Evolutionary conservation across 2,797 vertebrate genomes (phyloP).

Genomic region (Discoglossus pictus): DNA sequence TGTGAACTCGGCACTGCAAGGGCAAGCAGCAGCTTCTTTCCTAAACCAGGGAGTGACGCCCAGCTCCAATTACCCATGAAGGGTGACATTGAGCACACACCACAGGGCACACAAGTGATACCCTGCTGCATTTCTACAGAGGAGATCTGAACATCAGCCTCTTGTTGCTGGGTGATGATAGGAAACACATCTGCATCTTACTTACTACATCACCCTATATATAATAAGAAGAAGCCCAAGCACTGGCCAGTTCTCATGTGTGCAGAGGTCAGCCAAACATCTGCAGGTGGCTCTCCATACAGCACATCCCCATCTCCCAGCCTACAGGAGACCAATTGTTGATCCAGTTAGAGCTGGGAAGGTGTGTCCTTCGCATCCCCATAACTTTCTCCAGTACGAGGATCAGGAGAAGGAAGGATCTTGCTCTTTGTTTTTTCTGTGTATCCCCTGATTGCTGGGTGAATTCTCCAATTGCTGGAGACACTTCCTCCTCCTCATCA

Average conservation of each 20-base stretch:
- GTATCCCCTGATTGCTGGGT: constrained; percentile 24
- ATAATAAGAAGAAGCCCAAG: too few species aligned
- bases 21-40: background rate
- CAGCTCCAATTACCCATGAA: constrained; percentile 9
- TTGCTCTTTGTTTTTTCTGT: constrained; percentile 17
- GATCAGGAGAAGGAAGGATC: background rate
- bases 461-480: constrained; percentile 38
- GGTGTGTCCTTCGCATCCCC: background rate
- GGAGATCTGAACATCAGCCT: background rate
- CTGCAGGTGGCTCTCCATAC: too few species aligned
- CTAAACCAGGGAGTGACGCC: constrained; percentile 17
- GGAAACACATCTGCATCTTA: constrained; percentile 1
- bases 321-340: constrained; percentile 9
- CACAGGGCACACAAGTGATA: background rate
- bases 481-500: constrained; percentile 17
- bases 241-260: too few species aligned
- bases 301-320: too few species aligned
- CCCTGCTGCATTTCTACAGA: background rate
- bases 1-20: constrained; percentile 1
- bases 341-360: constrained; percentile 3
- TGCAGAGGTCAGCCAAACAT: too few species aligned
- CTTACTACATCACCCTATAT: too few species aligned
- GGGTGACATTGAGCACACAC: constrained; percentile 30
- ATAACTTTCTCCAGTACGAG: background rate
- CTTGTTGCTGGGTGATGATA: constrained; percentile 11